phyloP scores from a whole-genome alignment of 2,113 vertebrate species.

The Eonycteris spelaea region DNA sequence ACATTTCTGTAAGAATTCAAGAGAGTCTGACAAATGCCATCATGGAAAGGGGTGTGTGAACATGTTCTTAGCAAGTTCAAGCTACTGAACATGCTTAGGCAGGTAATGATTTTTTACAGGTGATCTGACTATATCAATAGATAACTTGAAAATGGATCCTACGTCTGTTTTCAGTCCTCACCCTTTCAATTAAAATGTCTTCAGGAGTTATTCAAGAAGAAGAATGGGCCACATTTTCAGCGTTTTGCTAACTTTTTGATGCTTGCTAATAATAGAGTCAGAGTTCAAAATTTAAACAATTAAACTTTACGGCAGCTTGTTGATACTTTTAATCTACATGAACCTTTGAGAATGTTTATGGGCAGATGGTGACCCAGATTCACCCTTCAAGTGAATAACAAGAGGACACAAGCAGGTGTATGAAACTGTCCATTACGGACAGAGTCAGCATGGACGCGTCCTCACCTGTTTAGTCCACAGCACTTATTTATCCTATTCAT shows the following conservation, averaged over 20 bases:
- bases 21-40: neutral
- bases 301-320: neutral
- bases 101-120: neutral
- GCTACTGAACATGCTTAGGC: neutral
- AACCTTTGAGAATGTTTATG: neutral
- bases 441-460: neutral
- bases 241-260: neutral
- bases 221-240: neutral
- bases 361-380: neutral
- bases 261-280: neutral
- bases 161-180: neutral
- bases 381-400: neutral
- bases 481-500: neutral
- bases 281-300: neutral
- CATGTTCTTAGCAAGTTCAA: neutral
- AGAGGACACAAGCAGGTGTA: neutral
- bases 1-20: neutral
- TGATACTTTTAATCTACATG: neutral
- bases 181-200: neutral
- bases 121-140: neutral
- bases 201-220: neutral
- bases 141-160: neutral
- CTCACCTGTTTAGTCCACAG: no score
- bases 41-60: accelerated
- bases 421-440: neutral